Percentiles rank a stretch among this genome's conserved stretches.
phyloP scores from a whole-genome alignment of 1,140 invertebrate species.

The Himalopsyche phryganea region DNA sequence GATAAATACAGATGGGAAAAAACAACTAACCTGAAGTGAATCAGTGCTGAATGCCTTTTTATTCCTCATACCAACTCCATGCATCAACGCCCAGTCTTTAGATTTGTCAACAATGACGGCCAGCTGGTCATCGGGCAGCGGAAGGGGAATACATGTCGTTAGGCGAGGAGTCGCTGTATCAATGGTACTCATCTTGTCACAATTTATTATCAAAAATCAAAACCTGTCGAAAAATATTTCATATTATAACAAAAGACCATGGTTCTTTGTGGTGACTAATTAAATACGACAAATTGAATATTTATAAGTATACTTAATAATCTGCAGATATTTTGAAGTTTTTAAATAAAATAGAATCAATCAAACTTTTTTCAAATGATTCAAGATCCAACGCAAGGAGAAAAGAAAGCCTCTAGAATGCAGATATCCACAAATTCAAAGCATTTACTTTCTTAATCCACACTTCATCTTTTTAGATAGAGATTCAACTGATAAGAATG shows the following conservation, averaged over 20 bases:
- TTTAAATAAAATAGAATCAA: no score
- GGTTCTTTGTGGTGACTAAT: no score
- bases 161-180: slow-evolving; percentile 34
- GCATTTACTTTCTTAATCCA: no score
- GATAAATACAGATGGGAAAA: neutral
- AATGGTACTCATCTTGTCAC: slow-evolving; percentile 6
- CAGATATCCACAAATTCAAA: no score
- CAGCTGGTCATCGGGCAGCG: slow-evolving; percentile 59
- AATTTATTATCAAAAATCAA: neutral
- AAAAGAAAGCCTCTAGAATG: no score
- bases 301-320: no score
- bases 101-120: slow-evolving; percentile 66
- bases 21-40: slow-evolving; percentile 54
- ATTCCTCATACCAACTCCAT: slow-evolving; percentile 75
- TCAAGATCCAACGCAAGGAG: no score
- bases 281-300: no score
- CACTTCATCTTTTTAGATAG: no score
- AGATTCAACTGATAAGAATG: no score
- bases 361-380: no score
- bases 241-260: neutral
- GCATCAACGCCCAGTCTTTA: slow-evolving; percentile 81
- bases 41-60: slow-evolving; percentile 66
- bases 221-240: neutral
- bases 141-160: slow-evolving; percentile 56
- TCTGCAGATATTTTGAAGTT: no score